phyloP scores from a whole-genome alignment of 2,113 vertebrate species.

The Esox niger region DNA sequence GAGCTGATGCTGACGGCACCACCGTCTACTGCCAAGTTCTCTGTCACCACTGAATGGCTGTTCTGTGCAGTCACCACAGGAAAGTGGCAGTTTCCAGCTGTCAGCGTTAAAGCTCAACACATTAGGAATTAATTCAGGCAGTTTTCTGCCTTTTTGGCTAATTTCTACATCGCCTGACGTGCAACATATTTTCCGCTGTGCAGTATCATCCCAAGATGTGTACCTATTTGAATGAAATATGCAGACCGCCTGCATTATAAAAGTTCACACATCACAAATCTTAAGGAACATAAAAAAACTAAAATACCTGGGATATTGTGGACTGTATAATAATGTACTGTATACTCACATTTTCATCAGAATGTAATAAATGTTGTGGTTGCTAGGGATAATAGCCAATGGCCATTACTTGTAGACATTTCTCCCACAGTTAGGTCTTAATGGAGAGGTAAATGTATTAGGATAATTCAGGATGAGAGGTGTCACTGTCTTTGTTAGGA shows the following conservation, averaged over 20 bases:
- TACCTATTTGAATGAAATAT: neutral
- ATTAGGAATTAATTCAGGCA: neutral
- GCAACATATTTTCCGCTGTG: constrained; percentile 1
- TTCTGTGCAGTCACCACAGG: neutral
- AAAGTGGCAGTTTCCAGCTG: neutral
- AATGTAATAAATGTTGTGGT: too few relatives aligned
- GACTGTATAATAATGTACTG: neutral
- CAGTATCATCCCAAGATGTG: neutral
- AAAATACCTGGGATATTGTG: neutral
- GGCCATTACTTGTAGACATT: neutral
- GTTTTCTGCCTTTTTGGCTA: neutral
- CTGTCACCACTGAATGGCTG: neutral
- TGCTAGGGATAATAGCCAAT: too few relatives aligned
- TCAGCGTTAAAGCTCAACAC: neutral
- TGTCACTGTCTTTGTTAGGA: neutral
- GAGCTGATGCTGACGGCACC: neutral
- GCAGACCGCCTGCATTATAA: neutral
- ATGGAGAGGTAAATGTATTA: neutral
- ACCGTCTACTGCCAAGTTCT: neutral
- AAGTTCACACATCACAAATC: neutral
- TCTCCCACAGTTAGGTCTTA: neutral
- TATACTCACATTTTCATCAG: neutral
- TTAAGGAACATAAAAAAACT: neutral
- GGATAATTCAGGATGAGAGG: neutral
- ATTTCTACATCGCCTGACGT: neutral